phyloP scores from a whole-genome alignment of 2,888 invertebrate species.

The Dromius quadrimaculatus region DNA sequence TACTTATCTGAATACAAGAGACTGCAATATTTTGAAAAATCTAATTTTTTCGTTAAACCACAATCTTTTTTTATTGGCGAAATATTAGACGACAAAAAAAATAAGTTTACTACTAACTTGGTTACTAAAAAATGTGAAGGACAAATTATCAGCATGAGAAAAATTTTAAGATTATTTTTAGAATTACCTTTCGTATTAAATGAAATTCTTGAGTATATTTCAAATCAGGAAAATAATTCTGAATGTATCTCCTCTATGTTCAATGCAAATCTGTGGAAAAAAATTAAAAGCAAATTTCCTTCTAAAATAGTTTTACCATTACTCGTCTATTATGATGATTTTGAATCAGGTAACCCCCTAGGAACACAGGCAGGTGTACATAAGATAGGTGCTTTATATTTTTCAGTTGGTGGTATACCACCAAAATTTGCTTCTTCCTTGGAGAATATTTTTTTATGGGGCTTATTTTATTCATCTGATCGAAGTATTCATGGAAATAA shows the following conservation, averaged over 20 bases:
- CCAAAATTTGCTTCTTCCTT: constrained; percentile 51
- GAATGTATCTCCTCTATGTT: constrained; percentile 50
- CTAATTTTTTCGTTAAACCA: background rate
- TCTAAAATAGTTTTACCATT: constrained; percentile 54
- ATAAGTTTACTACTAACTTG: background rate
- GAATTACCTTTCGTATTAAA: constrained; percentile 28
- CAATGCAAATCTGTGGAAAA: constrained; percentile 53
- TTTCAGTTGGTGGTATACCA: constrained; percentile 48
- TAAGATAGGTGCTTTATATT: constrained; percentile 53
- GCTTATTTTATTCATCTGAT: constrained; percentile 53
- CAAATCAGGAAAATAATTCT: constrained; percentile 29
- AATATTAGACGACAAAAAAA: constrained; percentile 14
- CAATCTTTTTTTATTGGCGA: background rate
- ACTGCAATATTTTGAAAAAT: constrained; percentile 13
- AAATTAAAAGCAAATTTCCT: constrained; percentile 36
- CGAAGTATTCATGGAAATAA: constrained; percentile 47
- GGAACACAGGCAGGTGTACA: constrained; percentile 53
- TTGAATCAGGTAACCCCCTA: constrained; percentile 53
- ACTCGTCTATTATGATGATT: constrained; percentile 53
- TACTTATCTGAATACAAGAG: constrained; percentile 4
- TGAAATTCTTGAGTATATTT: constrained; percentile 44
- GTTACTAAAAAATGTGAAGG: constrained; percentile 9
- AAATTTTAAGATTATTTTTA: constrained; percentile 19
- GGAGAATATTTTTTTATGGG: constrained; percentile 54
- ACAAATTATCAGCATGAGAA: constrained; percentile 25